Evolutionary conservation across 2,797 vertebrate genomes (phyloP).

Genomic region (Parauchenoglanis punctatus): DNA sequence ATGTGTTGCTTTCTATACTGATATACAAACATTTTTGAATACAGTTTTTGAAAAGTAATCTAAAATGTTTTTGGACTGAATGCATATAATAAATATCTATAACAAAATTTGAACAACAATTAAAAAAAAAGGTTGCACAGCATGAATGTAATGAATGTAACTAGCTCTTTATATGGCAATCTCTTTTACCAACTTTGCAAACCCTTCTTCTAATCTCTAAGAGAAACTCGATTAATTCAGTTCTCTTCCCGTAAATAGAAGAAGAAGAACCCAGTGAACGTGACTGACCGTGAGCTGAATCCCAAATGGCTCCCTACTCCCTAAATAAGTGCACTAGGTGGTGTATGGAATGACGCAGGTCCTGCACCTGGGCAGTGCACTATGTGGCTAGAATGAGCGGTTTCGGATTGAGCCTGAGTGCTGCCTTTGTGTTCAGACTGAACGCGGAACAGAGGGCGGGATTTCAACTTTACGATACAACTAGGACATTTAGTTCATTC

Average conservation of each 20-base stretch:
- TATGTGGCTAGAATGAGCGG: neutral
- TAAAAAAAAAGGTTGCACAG: neutral
- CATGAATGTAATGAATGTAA: neutral
- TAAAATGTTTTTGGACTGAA: too few species aligned
- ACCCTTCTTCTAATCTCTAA: neutral
- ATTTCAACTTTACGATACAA: constrained; percentile 33
- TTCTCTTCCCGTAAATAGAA: neutral
- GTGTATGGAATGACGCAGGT: neutral
- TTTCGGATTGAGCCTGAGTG: constrained; percentile 6
- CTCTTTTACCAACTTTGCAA: neutral
- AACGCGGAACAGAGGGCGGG: constrained; percentile 43
- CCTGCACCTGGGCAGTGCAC: neutral
- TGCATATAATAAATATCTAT: too few species aligned
- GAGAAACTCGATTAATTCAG: neutral
- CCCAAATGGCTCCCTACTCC: neutral
- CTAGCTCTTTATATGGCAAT: neutral
- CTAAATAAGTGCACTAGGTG: neutral
- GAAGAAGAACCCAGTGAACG: neutral
- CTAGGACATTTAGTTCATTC: constrained; percentile 6
- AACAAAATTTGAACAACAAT: too few species aligned
- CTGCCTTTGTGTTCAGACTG: neutral
- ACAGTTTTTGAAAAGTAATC: too few species aligned
- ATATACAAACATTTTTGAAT: too few species aligned
- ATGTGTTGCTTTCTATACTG: too few species aligned
- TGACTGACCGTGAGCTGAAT: neutral